A percentile compares a stretch with the other conserved stretches of the same genome.
Evolutionary conservation across 2,888 invertebrate species (phyloP).

Genomic region (Apotomis turbidana): DNA sequence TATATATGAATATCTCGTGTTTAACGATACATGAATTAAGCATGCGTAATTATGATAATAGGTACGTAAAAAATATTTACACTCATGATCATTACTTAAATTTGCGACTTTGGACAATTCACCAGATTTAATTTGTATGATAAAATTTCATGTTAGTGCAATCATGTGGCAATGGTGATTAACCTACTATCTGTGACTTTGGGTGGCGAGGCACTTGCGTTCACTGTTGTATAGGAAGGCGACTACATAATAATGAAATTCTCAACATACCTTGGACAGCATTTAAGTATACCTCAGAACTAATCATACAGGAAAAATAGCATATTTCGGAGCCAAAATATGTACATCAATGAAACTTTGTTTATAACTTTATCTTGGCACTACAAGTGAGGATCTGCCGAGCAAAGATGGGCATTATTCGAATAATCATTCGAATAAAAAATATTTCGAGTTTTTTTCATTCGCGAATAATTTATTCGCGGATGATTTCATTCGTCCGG

Average conservation of each 20-base stretch:
- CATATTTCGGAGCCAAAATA: too few species aligned
- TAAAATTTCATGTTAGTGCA: background rate
- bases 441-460: too few species aligned
- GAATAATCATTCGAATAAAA: too few species aligned
- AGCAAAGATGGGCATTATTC: too few species aligned
- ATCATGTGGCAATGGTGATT: slow-evolving; percentile 3
- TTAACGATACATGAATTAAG: background rate
- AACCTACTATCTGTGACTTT: slow-evolving; percentile 5
- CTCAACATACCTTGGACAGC: too few species aligned
- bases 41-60: background rate
- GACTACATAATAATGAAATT: background rate
- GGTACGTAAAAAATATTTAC: background rate
- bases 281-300: too few species aligned
- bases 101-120: background rate
- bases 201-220: background rate
- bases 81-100: background rate
- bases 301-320: too few species aligned
- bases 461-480: too few species aligned
- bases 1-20: background rate
- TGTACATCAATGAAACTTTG: too few species aligned
- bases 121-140: background rate
- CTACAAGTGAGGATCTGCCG: too few species aligned
- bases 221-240: background rate
- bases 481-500: too few species aligned
- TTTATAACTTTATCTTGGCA: too few species aligned